Percentiles rank a stretch among this genome's conserved stretches.
phyloP scores from a whole-genome alignment of 2,797 vertebrate species.

The Perodicticus potto region DNA sequence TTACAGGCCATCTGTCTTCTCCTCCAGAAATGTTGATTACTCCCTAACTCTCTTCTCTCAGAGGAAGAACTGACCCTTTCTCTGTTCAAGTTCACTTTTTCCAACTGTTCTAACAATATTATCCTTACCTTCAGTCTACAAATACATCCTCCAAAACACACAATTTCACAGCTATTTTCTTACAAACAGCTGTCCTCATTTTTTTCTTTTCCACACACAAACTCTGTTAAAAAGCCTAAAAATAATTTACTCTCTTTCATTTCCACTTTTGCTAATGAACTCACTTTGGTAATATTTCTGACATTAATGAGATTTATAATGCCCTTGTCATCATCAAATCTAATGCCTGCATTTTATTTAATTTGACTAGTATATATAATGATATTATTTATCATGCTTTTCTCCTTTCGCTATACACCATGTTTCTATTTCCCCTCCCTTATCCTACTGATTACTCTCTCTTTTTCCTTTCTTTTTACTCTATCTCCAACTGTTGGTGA shows the following conservation, averaged over 20 bases:
- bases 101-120: slow-evolving; percentile 22
- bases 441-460: neutral
- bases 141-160: neutral
- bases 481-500: neutral
- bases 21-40: neutral
- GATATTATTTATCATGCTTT: neutral
- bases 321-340: neutral
- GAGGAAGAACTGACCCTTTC: slow-evolving; percentile 38
- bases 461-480: neutral
- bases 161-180: neutral
- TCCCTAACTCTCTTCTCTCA: neutral
- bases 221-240: neutral
- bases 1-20: slow-evolving; percentile 36
- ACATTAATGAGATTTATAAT: slow-evolving; percentile 20
- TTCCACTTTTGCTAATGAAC: slow-evolving; percentile 12
- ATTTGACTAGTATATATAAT: neutral
- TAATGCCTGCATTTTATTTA: neutral
- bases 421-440: neutral
- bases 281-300: slow-evolving; percentile 5
- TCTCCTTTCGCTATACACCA: neutral
- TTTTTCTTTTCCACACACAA: neutral
- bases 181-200: neutral
- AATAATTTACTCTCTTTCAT: neutral
- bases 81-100: slow-evolving; percentile 51
- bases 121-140: slow-evolving; percentile 13